phyloP scores from a whole-genome alignment of 1,140 invertebrate genomes.

The Camponotus pennsylvanicus region DNA sequence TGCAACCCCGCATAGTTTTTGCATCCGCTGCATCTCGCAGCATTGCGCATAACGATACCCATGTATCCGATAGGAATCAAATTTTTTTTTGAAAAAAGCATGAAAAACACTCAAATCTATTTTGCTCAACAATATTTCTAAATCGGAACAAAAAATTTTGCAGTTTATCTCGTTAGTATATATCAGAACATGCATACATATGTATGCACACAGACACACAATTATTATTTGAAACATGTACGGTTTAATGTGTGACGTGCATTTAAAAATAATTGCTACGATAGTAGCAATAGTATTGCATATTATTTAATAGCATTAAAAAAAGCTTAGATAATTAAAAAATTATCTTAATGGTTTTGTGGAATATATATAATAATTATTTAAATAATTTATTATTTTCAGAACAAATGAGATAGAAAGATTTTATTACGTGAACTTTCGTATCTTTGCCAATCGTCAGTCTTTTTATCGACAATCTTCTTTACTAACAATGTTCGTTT shows the following conservation, averaged over 20 bases:
- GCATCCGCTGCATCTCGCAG: not conserved
- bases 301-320: too few species aligned
- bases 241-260: too few species aligned
- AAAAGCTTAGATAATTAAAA: not conserved
- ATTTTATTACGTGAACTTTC: not conserved
- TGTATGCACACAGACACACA: too few species aligned
- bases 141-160: too few species aligned
- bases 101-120: not conserved
- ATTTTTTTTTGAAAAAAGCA: conserved; percentile 1
- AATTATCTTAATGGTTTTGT: not conserved
- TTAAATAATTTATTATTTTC: not conserved
- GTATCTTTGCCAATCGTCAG: not conserved
- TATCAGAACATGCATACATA: too few species aligned
- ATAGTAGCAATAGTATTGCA: too few species aligned
- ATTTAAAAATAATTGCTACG: too few species aligned
- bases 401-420: not conserved
- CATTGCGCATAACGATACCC: not conserved
- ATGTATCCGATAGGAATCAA: not conserved
- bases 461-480: not conserved
- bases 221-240: too few species aligned
- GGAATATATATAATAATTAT: not conserved
- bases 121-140: not conserved
- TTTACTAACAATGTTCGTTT: conserved; percentile 43
- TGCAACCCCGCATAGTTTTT: conserved; percentile 30
- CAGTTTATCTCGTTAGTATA: too few species aligned